phyloP scores from a whole-genome alignment of 2,888 invertebrate genomes.

The Cosmia pyralina region DNA sequence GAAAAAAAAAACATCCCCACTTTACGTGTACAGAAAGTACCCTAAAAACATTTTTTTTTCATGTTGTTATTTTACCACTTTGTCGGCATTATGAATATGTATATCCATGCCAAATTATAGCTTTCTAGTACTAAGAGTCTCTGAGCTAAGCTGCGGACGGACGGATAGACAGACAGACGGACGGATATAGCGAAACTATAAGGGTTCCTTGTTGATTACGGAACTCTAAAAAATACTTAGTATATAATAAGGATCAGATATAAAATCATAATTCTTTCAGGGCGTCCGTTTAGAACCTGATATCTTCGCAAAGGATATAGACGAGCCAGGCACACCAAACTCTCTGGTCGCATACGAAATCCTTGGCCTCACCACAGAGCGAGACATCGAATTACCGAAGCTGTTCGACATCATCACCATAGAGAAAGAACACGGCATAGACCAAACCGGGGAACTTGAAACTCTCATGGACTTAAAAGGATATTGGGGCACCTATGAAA shows the following conservation, averaged over 20 bases:
- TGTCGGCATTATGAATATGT: too few species aligned
- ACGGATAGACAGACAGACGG: too few species aligned
- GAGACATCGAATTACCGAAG: constrained; percentile 74
- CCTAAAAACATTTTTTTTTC: too few species aligned
- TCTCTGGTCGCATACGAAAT: constrained; percentile 89
- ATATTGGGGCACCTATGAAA: constrained; percentile 90
- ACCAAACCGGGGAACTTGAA: constrained; percentile 82
- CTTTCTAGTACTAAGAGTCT: too few species aligned
- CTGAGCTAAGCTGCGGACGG: too few species aligned
- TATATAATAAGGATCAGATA: background rate
- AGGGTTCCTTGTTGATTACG: too few species aligned
- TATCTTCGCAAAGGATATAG: constrained; percentile 88
- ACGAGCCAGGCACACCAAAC: constrained; percentile 88
- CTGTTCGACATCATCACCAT: constrained; percentile 78
- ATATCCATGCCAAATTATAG: too few species aligned
- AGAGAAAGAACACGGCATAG: constrained; percentile 72
- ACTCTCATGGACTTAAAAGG: constrained; percentile 84
- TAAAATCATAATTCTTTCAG: constrained; percentile 65
- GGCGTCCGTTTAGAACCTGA: constrained; percentile 71
- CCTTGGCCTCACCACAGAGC: constrained; percentile 68
- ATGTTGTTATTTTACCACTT: too few species aligned
- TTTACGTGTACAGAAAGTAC: too few species aligned
- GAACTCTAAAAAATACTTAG: background rate
- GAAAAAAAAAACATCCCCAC: too few species aligned
- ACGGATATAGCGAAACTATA: too few species aligned